Evolutionary conservation across 2,113 vertebrate genomes (phyloP).

Genomic region (Telmatochromis sp.): DNA sequence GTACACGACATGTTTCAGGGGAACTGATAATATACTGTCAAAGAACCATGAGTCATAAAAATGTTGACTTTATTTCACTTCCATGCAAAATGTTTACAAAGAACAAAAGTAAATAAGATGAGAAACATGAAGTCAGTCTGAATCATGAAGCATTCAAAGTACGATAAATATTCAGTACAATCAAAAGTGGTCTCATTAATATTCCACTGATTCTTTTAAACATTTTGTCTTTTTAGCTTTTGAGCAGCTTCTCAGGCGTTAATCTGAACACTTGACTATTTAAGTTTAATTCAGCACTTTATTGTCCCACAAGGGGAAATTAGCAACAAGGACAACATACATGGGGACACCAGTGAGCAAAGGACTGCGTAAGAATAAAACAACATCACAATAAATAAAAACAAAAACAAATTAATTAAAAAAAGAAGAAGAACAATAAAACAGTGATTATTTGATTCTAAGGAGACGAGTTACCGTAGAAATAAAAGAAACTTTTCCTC

Average conservation of each 20-base stretch:
- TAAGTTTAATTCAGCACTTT: neutral
- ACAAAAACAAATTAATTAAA: neutral
- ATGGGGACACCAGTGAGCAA: neutral
- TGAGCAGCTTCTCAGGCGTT: neutral
- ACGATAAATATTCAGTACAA: neutral
- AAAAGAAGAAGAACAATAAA: neutral
- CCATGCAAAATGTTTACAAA: neutral
- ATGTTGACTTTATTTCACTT: neutral
- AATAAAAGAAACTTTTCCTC: neutral
- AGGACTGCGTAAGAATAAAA: neutral
- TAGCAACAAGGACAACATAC: neutral
- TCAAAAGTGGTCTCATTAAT: neutral
- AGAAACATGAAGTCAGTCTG: neutral
- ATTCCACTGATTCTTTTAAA: neutral
- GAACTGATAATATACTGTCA: neutral
- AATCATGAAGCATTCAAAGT: neutral
- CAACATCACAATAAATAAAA: neutral
- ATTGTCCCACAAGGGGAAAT: neutral
- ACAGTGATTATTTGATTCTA: neutral
- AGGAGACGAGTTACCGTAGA: neutral
- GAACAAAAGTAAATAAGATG: neutral
- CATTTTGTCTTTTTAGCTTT: neutral
- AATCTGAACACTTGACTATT: neutral
- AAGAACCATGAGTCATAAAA: fast-evolving
- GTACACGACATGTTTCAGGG: neutral